Evolutionary conservation across 2,113 vertebrate genomes (phyloP), one percentile per base, ranked within the genome.

Genomic region (Paramormyrops kingsleyae): DNA sequence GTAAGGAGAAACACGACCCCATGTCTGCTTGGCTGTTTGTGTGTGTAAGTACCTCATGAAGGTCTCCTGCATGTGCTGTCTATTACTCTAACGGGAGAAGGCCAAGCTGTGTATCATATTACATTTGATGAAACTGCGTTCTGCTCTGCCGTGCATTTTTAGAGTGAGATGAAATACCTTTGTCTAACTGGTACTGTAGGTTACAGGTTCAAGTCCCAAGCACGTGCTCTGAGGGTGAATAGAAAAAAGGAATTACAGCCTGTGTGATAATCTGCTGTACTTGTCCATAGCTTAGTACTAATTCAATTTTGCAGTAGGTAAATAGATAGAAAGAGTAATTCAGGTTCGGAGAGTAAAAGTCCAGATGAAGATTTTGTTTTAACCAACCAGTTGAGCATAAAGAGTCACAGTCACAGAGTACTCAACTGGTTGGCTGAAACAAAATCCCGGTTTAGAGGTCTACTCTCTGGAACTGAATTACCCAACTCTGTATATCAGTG

Each of bases 1-100:
- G 98, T 99, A 94, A 95, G 95, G 74, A 42, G 12, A 39, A 35
- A 24, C 24, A 27, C 6, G 24, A 21, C 3, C 39, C 13, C 44
- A 35, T 31, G 85, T 87, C n/a, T 35, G 49, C n/a, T 8, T 84
- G 17, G 17, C 42, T 47, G 12, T 42, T 7, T 47, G 83, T 84
- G 9, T 84, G 83, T 46, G 44, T 84, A n/a, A 44, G 24, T 84
- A 39, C 39, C 83, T 13, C 35, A 8, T 80, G 74, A 84, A 12
- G 39, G 21, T n/a, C 83, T 84, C 9, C 83, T 84, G 83, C 83
- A 47, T 84, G 83, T 27, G 24, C 44, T 47, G 35, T 17, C 35
- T 39, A 19, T 19, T 80, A 80, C 35, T 19, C 15, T 42, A 35
- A 42, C 5, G 39, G 74, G 13, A 19, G 74, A 80, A 8, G 74